These are phyloP conservation scores for Metaphire vulgaris DNA, from an alignment of 1,140 invertebrate species.

Conservation along the genomic window DNA sequence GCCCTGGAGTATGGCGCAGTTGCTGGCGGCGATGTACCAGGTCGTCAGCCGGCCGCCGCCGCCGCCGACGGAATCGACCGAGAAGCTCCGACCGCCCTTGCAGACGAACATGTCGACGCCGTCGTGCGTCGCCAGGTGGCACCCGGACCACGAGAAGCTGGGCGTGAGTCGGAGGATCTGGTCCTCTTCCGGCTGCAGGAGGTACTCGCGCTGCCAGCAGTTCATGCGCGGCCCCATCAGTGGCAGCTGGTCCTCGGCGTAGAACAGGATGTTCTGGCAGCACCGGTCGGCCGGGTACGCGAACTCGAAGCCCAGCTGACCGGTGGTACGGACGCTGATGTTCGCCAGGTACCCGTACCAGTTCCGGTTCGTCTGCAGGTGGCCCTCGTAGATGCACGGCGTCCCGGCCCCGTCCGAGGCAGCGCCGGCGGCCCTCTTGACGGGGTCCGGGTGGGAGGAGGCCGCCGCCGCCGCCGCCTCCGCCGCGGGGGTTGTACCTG, in stretches of 20 bases:
- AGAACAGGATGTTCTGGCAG: constrained; percentile 26
- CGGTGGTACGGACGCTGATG: constrained; percentile 21
- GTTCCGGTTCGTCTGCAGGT: constrained; percentile 19
- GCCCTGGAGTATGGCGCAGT: constrained; percentile 16
- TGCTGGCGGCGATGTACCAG: constrained; percentile 27
- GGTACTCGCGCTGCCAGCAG: constrained; percentile 25
- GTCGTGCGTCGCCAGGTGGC: constrained; percentile 14
- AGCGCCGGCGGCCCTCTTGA: too few species aligned
- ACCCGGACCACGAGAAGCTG: constrained; percentile 25
- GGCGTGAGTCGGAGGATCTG: constrained; percentile 26
- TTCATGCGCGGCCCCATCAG: constrained; percentile 22
- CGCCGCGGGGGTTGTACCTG: too few species aligned
- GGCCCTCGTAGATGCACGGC: constrained; percentile 25
- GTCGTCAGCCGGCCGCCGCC: constrained; percentile 6
- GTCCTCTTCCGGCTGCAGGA: constrained; percentile 22
- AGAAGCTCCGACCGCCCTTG: constrained; percentile 23
- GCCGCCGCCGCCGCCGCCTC: too few species aligned
- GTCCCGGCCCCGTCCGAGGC: constrained; percentile 15
- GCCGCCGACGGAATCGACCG: background rate
- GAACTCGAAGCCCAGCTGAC: constrained; percentile 19
- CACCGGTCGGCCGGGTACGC: constrained; percentile 22
- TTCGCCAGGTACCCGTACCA: constrained; percentile 27
- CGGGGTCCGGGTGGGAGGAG: too few species aligned
- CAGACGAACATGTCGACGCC: constrained; percentile 17
- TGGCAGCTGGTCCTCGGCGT: constrained; percentile 18